Conservation (phyloP, 2,888 invertebrate genomes). For the Sinhomidia bicolor region DNA sequence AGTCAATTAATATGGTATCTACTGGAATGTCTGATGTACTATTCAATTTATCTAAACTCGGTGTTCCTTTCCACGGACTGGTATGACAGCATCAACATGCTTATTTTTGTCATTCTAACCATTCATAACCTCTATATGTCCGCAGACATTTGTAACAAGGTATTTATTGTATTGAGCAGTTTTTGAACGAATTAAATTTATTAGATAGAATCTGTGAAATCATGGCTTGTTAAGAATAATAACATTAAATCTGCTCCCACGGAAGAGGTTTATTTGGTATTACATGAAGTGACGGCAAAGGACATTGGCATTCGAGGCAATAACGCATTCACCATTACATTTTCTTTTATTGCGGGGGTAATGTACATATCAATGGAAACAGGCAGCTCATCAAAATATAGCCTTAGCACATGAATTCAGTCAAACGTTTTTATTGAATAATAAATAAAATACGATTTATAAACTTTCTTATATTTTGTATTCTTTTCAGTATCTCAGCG, state of each 20-base stretch:
- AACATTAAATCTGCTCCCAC: not conserved
- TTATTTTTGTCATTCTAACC: not conserved
- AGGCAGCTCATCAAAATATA: too few species aligned
- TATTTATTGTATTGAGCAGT: not conserved
- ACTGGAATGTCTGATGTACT: not conserved
- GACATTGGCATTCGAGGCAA: slow-evolving; percentile 21
- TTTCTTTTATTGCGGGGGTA: not conserved
- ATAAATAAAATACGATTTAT: too few species aligned
- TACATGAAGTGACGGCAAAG: not conserved
- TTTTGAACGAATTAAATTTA: not conserved
- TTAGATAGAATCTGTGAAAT: slow-evolving; percentile 9
- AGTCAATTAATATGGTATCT: not conserved
- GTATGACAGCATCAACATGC: not conserved
- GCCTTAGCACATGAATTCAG: too few species aligned
- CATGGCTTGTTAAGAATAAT: not conserved
- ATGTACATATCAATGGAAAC: too few species aligned
- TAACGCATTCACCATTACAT: slow-evolving; percentile 10
- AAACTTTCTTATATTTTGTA: too few species aligned
- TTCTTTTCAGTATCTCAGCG: too few species aligned
- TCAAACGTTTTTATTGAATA: too few species aligned
- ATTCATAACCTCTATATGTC: not conserved
- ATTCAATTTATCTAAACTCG: not conserved
- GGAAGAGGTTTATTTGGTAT: not conserved
- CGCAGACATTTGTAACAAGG: not conserved
- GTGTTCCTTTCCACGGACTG: not conserved